These are phyloP conservation scores for Cheumatopsyche charites DNA, from an alignment of 1,140 invertebrate genomes.

Conservation along the genomic window DNA sequence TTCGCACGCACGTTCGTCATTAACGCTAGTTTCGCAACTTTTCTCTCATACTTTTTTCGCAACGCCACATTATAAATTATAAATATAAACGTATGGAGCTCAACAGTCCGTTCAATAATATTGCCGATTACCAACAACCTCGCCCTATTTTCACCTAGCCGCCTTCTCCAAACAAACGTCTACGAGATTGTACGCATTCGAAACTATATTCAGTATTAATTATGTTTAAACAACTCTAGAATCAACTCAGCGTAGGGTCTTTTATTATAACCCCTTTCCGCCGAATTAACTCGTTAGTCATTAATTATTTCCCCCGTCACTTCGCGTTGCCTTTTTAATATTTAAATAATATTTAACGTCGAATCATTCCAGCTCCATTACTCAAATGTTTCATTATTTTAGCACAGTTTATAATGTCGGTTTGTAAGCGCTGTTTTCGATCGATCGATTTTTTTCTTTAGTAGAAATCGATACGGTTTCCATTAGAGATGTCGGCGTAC, in stretches of 20 bases:
- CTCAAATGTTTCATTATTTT: neutral
- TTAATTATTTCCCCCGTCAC: too few species aligned
- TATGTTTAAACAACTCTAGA: neutral
- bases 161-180: too few species aligned
- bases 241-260: too few species aligned
- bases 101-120: neutral
- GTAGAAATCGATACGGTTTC: neutral
- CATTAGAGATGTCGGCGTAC: neutral
- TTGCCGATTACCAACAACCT: constrained; percentile 27
- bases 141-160: constrained; percentile 14
- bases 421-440: neutral
- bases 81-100: neutral
- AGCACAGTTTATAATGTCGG: too few species aligned
- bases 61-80: constrained; percentile 7
- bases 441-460: neutral
- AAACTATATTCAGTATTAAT: neutral
- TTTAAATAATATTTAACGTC: too few species aligned
- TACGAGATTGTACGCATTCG: neutral
- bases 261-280: too few species aligned
- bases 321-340: too few species aligned
- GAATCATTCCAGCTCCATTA: too few species aligned
- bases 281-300: too few species aligned
- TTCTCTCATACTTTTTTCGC: neutral
- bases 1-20: constrained; percentile 10
- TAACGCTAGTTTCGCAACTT: constrained; percentile 27